Evolutionary conservation across 2,113 vertebrate genomes (phyloP), one percentile per base, ranked within the genome.

Genomic region (Megaleporinus macrocephalus): DNA sequence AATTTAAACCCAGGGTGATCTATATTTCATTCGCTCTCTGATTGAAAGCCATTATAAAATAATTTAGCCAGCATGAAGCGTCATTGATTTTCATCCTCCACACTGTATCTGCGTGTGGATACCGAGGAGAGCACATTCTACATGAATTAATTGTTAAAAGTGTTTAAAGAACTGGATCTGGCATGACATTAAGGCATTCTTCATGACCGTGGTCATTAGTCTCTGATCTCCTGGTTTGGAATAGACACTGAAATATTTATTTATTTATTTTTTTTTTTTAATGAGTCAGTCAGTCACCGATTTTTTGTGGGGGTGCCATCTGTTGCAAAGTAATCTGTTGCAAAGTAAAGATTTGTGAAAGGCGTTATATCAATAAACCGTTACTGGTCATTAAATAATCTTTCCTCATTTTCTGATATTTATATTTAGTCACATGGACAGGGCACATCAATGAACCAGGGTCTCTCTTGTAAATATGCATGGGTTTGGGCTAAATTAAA

Each of bases 11-110:
- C 30, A 33, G 70, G 10, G 27, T 85, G 80, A 85, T 85, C 84
- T 74, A 83, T 85, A 83, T 85, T 85, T 62, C 65, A 85, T 81
- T 85, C 73, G 70, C 69, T 72, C 62, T 76, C 76, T 73, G 80
- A 82, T 68, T 73, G 61, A 68, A 83, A 83, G 55, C 66, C 66
- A 62, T 83, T 59, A 36, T 9, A 63, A 72, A 85, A 74, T 83
- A 20, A 66, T 79, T 83, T 78, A 47, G 71, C 33, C 22, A n/a
- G 41, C 30, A 49, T 59, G 83, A 69, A 61, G 63, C 66, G 22
- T 14, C 65, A 85, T 82, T 82, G 83, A 85, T 85, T 77, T 81
- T 73, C 30, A 53, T 68, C n/a, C 47, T 55, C 16, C 20, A 26
- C 71, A 62, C 26, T 70, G 65, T 79, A 33, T 70, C 16, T 71